A percentile compares a stretch with the other conserved stretches of the same genome.
Conservation (phyloP, 2,888 invertebrate genomes). For the Crocallis elinguaria region DNA sequence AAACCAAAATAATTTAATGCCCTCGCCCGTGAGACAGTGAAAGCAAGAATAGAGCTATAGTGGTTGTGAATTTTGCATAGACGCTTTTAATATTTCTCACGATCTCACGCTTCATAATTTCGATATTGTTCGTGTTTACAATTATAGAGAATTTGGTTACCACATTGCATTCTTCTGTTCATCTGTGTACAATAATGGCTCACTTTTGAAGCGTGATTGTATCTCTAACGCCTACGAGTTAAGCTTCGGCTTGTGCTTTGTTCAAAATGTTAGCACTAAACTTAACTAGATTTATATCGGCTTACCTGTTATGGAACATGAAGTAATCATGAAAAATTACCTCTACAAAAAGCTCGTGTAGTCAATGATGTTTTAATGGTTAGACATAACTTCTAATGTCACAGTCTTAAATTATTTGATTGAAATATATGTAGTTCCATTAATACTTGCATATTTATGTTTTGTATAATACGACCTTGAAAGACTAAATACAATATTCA, state of each 20-base stretch:
- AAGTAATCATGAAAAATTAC: constrained; percentile 1
- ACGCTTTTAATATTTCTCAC: constrained; percentile 61
- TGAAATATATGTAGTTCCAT: constrained; percentile 2
- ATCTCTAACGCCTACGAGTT: neutral
- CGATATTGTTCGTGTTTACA: constrained; percentile 42
- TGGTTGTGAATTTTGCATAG: constrained; percentile 46
- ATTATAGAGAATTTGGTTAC: constrained; percentile 26
- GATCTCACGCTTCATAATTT: constrained; percentile 56
- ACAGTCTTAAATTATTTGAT: constrained; percentile 1
- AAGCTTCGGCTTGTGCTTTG: neutral
- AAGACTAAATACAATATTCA: too few species aligned
- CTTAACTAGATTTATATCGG: neutral
- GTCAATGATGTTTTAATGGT: constrained; percentile 2
- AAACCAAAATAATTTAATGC: constrained; percentile 29
- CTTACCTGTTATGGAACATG: neutral
- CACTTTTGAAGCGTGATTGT: constrained; percentile 3
- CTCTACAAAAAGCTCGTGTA: neutral
- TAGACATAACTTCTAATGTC: constrained; percentile 5
- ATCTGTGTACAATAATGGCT: neutral
- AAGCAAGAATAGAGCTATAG: constrained; percentile 58
- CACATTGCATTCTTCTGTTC: constrained; percentile 17
- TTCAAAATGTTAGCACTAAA: neutral
- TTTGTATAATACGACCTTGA: neutral
- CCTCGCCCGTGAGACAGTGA: constrained; percentile 67
- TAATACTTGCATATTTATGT: neutral